Evolutionary conservation across 2,113 vertebrate species (phyloP), one percentile per base, ranked within the genome.

Genomic region (Tyto alba): DNA sequence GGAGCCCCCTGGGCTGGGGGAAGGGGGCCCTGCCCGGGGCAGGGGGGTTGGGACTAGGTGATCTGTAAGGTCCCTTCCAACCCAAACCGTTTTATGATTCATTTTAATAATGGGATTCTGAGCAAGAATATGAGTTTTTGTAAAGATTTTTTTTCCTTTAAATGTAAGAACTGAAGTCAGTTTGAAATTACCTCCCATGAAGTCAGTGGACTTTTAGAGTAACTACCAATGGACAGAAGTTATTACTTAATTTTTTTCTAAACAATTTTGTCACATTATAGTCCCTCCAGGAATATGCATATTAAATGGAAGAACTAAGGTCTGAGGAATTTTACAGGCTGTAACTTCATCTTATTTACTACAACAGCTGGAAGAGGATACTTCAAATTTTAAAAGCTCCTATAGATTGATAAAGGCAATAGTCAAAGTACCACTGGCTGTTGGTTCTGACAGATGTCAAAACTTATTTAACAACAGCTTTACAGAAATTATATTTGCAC

Each of bases 401-500:
- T 85, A 16, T 36, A 79, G 34, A 67, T 90, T 88, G 72, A 56
- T 55, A 64, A 78, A 67, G 16, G 30, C 43, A 75, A 59, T 18
- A 63, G 13, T 13, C 32, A 26, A 93, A 92, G 52, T 53, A 59
- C 19, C 22, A 22, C 30, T 85, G 40, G 40, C 40, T 86, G 48
- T 72, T 34, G 52, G 29, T 88, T 82, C 48, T 64, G 67, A 73
- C 40, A 90, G 62, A n/a, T 93, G 71, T 64, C 86, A 90, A 79
- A 83, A 85, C 32, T 76, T 63, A 43, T 62, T 86, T 78, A 88
- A 76, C 25, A 86, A 29, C 7, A 75, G 26, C 30, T 88, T 93
- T 83, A 48, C 40, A 52, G 12, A 94, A 80, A 86, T 52, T 59
- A 23, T 68, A 82, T 90, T 92, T 88, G 3, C 36, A 76, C 22